Conservation (phyloP, 2,888 invertebrate species). For the Erynnis tages region DNA sequence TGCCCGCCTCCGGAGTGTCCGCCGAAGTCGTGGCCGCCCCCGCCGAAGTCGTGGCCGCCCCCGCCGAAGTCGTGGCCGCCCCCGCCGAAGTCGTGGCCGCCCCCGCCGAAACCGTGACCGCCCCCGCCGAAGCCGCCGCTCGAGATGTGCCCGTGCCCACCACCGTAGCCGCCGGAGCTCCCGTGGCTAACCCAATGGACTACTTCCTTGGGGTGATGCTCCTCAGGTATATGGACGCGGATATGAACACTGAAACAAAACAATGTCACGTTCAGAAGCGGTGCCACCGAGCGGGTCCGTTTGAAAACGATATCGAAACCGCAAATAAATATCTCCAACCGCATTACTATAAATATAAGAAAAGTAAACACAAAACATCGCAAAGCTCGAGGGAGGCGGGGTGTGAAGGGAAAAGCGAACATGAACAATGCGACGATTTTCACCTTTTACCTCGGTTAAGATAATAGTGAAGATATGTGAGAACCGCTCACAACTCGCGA, state of each 20-base stretch:
- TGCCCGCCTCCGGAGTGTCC: constrained; percentile 30
- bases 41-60: constrained; percentile 41
- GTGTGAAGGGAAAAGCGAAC: constrained; percentile 58
- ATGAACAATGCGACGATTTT: constrained; percentile 69
- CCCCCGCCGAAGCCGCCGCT: constrained; percentile 59
- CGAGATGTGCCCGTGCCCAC: constrained; percentile 49
- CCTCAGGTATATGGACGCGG: constrained; percentile 78
- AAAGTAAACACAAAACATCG: constrained; percentile 43
- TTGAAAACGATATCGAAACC: no score
- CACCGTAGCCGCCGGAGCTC: constrained; percentile 42
- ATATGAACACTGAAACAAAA: constrained; percentile 79
- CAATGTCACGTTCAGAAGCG: neutral
- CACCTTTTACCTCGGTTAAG: constrained; percentile 71
- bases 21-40: constrained; percentile 38
- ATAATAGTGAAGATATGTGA: constrained; percentile 70
- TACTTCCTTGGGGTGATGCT: constrained; percentile 72
- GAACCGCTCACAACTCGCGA: constrained; percentile 69
- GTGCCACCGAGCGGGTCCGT: neutral
- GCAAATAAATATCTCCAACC: neutral
- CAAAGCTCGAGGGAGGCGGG: constrained; percentile 54
- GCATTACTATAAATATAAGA: constrained; percentile 26
- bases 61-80: constrained; percentile 38
- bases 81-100: constrained; percentile 37
- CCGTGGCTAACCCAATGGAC: constrained; percentile 39
- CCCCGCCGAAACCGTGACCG: constrained; percentile 40